Evolutionary conservation across 2,888 invertebrate species (phyloP).

Genomic region (Pyrocoelia pectoralis): DNA sequence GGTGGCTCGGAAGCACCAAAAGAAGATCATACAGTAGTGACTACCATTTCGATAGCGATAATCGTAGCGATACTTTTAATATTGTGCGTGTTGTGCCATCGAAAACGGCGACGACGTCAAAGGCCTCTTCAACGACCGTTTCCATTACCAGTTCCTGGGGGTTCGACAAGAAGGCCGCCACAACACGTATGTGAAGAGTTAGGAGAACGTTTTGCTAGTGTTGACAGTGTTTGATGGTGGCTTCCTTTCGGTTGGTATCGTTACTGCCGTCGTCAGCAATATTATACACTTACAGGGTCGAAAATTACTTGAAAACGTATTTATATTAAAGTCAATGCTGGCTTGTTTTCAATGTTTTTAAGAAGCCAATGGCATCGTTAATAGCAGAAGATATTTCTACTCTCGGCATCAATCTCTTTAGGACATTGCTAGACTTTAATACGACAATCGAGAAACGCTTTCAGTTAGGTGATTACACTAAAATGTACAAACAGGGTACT

Average conservation of each 20-base stretch:
- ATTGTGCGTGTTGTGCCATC: constrained; percentile 66
- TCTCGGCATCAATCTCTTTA: constrained; percentile 20
- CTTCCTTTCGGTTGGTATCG: constrained; percentile 43
- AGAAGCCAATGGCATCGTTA: constrained; percentile 28
- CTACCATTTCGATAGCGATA: constrained; percentile 56
- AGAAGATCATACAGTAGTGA: constrained; percentile 53
- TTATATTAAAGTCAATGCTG: constrained; percentile 32
- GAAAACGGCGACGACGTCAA: constrained; percentile 60
- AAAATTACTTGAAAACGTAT: constrained; percentile 40
- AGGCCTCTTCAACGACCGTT: constrained; percentile 57
- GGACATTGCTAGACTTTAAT: not conserved
- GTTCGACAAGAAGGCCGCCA: constrained; percentile 54
- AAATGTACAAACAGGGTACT: constrained; percentile 21
- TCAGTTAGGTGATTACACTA: not conserved
- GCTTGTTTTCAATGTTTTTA: constrained; percentile 35
- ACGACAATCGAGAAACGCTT: constrained; percentile 22
- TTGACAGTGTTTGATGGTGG: constrained; percentile 66
- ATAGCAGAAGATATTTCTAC: constrained; percentile 23
- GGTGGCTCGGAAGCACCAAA: constrained; percentile 55
- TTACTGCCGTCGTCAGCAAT: constrained; percentile 52
- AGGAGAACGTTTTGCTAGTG: constrained; percentile 65
- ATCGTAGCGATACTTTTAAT: constrained; percentile 60
- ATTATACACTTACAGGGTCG: constrained; percentile 53
- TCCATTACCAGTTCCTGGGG: constrained; percentile 56
- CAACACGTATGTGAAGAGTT: constrained; percentile 66